Evolutionary conservation across 2,888 invertebrate species (phyloP).

Genomic region (Papilio gigon): DNA sequence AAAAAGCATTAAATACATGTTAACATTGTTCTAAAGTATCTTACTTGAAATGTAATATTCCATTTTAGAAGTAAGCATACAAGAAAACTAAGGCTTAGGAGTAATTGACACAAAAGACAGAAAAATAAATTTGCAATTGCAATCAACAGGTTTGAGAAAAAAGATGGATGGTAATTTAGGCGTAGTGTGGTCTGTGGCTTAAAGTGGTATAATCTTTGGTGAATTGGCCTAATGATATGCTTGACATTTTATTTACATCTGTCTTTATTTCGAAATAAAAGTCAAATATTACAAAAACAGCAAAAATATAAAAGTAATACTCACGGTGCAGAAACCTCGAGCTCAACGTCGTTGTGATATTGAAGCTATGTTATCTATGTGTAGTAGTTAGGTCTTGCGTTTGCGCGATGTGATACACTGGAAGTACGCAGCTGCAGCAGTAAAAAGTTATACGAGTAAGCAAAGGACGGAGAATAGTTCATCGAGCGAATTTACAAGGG

Average conservation of each 20-base stretch:
- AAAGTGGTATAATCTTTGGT: background rate
- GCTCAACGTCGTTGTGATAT: background rate
- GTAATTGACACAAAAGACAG: background rate
- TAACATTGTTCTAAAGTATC: background rate
- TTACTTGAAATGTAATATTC: background rate
- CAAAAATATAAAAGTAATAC: background rate
- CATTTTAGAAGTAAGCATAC: background rate
- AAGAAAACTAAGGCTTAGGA: background rate
- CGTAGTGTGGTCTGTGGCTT: background rate
- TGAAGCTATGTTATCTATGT: background rate
- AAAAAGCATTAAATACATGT: background rate
- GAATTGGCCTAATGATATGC: background rate
- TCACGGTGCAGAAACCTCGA: background rate
- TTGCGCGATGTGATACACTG: slow-evolving; percentile 64
- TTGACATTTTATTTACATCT: background rate
- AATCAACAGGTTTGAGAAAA: background rate
- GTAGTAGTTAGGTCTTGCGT: slow-evolving; percentile 50
- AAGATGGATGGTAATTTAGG: no score
- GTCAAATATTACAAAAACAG: background rate
- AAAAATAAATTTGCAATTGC: background rate
- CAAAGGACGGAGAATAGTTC: slow-evolving; percentile 71
- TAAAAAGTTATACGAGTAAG: slow-evolving; percentile 59
- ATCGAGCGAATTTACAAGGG: slow-evolving; percentile 65
- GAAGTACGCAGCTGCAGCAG: slow-evolving; percentile 55
- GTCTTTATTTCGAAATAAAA: background rate